Percentiles rank a stretch among this genome's conserved stretches.
These are phyloP conservation scores for Caracal caracal DNA, from an alignment of 2,113 vertebrate species.

Conservation along the genomic window DNA sequence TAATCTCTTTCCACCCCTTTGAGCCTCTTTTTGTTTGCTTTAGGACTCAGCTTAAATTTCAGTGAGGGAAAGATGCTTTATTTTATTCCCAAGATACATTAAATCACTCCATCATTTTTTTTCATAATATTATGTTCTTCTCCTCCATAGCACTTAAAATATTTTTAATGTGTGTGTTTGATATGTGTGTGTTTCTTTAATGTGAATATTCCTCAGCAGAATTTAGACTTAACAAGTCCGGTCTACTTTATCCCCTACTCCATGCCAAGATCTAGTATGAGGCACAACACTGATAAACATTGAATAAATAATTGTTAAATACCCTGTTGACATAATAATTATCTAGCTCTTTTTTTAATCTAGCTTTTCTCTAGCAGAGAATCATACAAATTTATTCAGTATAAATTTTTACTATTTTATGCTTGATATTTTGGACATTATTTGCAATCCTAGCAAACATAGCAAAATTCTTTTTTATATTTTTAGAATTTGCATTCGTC, in stretches of 20 bases:
- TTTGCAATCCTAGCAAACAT: neutral
- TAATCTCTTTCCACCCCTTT: neutral
- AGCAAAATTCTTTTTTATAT: neutral
- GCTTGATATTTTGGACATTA: neutral
- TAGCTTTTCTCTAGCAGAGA: too few relatives aligned
- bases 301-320: neutral
- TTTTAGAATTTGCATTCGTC: neutral
- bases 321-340: neutral
- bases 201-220: neutral
- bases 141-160: neutral
- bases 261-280: neutral
- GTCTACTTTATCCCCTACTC: neutral
- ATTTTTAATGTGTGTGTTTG: neutral
- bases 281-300: neutral
- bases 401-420: neutral
- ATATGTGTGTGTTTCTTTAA: neutral
- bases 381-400: too few relatives aligned
- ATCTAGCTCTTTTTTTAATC: neutral
- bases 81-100: neutral
- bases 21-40: neutral
- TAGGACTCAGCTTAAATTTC: neutral
- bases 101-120: conserved; percentile 32
- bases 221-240: neutral
- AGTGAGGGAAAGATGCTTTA: neutral
- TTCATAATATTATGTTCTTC: neutral